A percentile compares a stretch with the other conserved stretches of the same genome.
Conservation (phyloP, 2,797 vertebrate species). For the Threskiornis aethiopicus region DNA sequence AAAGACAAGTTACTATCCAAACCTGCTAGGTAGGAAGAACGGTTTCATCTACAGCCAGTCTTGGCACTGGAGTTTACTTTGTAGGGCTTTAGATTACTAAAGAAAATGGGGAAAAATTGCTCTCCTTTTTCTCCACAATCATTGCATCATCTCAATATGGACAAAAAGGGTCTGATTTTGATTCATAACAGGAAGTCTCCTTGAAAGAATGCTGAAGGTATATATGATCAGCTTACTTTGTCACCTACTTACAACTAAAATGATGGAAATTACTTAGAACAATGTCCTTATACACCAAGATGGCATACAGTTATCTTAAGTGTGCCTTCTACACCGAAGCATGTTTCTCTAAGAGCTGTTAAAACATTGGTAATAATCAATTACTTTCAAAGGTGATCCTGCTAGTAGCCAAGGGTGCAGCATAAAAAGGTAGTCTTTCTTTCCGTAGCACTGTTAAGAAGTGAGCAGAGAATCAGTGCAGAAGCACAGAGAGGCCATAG, state of each 20-base stretch:
- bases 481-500: not conserved
- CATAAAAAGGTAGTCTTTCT: not conserved
- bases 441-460: not conserved
- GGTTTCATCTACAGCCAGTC: not conserved
- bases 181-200: not conserved
- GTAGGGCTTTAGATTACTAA: not conserved
- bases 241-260: not conserved
- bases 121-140: not conserved
- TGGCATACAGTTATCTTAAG: not conserved
- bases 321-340: not conserved
- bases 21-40: not conserved
- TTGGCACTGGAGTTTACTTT: not conserved
- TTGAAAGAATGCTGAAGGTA: not conserved
- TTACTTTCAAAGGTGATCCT: not conserved
- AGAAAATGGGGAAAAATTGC: not conserved
- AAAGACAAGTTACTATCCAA: not conserved
- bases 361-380: not conserved
- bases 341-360: not conserved
- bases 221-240: not conserved
- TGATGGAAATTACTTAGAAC: not conserved
- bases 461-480: not conserved
- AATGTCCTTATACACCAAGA: not conserved
- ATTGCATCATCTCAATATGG: not conserved
- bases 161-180: not conserved
- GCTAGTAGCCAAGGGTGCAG: not conserved